Evolutionary conservation across 1,140 invertebrate genomes (phyloP), one percentile per base, ranked within the genome.

Genomic region (Drosophila ironensis): DNA sequence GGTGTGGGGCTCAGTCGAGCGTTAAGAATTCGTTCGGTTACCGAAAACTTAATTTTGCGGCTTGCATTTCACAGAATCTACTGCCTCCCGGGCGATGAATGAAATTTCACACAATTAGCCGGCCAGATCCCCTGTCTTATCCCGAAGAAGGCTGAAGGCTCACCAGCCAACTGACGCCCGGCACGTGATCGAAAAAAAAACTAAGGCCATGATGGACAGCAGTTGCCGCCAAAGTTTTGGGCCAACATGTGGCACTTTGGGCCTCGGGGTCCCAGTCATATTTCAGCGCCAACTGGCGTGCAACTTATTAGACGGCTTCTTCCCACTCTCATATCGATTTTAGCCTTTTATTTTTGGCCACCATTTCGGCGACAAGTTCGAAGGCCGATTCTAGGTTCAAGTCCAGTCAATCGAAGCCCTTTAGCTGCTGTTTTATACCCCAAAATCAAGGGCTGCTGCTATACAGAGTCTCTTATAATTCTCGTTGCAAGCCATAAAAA

Each of bases 41-140:
- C 59, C 40, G n/a, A 63, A 69, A 75, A 86, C 66, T 86, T 86
- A 86, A 86, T 86, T 86, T 86, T 86, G 81, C 52, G 80, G 80
- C 81, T 86, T 84, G 50, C 40, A 50, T 84, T 84, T 73, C 63
- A 64, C 35, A 37, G 72, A 77, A 64, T 77, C 6, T 7, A 12
- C 30, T 12, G 7, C 64, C 17, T 33, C 17, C 54, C 20, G 14
- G 40, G 33, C 66, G 41, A 78, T 84, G 73, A 82, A 86, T 86
- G 80, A 74, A 78, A 77, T 77, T 73, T 63, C 47, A 61, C 54
- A 72, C 80, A 84, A 84, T 78, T 86, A 84, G 64, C 74, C 12
- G 24, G n/a, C 17, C 17, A 61, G 63, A 68, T 67, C 61, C n/a
- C n/a, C 61, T 46, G 20, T 45, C 41, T 40, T 30, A 46, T 46